Percentiles rank a stretch among this genome's conserved stretches.
These are phyloP conservation scores for Heliconius eleuchia DNA, from an alignment of 1,140 invertebrate genomes.

Conservation along the genomic window DNA sequence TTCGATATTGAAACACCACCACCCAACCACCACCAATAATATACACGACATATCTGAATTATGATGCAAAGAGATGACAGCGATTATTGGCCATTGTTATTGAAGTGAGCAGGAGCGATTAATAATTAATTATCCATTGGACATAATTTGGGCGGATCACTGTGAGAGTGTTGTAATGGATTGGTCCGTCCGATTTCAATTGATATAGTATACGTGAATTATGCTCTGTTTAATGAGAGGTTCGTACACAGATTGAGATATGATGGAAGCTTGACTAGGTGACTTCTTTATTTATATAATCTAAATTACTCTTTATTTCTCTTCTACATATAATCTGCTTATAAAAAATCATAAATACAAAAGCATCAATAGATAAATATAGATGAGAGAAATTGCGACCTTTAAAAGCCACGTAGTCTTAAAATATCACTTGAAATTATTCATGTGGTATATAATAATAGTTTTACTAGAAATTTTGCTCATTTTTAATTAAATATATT, in stretches of 20 bases:
- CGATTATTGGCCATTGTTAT: slow-evolving; percentile 69
- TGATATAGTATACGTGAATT: slow-evolving; percentile 41
- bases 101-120: slow-evolving; percentile 70
- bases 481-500: too few relatives aligned
- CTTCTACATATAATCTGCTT: too few relatives aligned
- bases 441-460: not conserved
- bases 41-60: slow-evolving; percentile 15
- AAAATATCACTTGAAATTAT: too few relatives aligned
- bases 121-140: slow-evolving; percentile 79
- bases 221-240: slow-evolving; percentile 17
- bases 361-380: too few relatives aligned
- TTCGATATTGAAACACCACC: not conserved
- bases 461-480: too few relatives aligned
- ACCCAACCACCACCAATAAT: not conserved
- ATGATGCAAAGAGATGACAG: slow-evolving; percentile 36
- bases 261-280: not conserved
- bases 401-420: too few relatives aligned
- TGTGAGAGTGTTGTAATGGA: slow-evolving; percentile 59
- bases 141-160: slow-evolving; percentile 75
- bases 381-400: too few relatives aligned
- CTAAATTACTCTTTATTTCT: too few relatives aligned
- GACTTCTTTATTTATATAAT: not conserved
- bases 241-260: not conserved
- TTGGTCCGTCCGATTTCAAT: slow-evolving; percentile 52
- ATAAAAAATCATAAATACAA: too few relatives aligned